These are phyloP conservation scores for Neosilurus mollespiculum DNA, from an alignment of 2,797 vertebrate species.

Conservation along the genomic window DNA sequence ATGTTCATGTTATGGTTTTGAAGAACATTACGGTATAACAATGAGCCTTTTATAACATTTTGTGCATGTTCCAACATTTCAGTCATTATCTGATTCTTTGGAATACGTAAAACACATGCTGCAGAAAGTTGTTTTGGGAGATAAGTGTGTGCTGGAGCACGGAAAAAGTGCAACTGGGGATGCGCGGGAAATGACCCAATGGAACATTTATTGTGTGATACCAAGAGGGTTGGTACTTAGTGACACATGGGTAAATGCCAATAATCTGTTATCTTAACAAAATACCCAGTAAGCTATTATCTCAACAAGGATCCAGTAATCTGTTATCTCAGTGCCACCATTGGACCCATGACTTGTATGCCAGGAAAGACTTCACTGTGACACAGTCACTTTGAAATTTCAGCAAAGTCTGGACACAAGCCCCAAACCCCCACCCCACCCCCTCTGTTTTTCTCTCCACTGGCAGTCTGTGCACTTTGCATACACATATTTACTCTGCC, in stretches of 20 bases:
- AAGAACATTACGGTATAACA: not conserved
- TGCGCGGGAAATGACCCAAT: conserved; percentile 7
- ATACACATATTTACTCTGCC: conserved; percentile 5
- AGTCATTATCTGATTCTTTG: not conserved
- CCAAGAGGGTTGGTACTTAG: not conserved
- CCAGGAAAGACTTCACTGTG: not conserved
- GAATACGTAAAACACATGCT: not conserved
- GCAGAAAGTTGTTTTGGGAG: conserved; percentile 11
- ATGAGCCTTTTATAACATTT: not conserved
- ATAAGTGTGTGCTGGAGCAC: not conserved
- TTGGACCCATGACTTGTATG: not conserved
- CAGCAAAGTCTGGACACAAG: not conserved
- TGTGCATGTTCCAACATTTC: not conserved
- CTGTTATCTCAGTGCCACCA: not conserved
- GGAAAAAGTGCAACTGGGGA: not conserved
- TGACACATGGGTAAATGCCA: not conserved
- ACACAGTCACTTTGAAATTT: not conserved
- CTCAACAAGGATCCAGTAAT: not conserved
- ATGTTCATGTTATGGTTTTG: conserved; percentile 8
- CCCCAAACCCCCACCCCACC: no score
- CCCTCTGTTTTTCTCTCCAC: not conserved
- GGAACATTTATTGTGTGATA: conserved; percentile 12
- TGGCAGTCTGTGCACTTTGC: not conserved
- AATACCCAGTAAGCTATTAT: conserved; percentile 5
- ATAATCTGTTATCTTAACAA: not conserved